These are phyloP conservation scores for Hypselothyrea guttata DNA, from an alignment of 2,888 invertebrate species.

Conservation along the genomic window DNA sequence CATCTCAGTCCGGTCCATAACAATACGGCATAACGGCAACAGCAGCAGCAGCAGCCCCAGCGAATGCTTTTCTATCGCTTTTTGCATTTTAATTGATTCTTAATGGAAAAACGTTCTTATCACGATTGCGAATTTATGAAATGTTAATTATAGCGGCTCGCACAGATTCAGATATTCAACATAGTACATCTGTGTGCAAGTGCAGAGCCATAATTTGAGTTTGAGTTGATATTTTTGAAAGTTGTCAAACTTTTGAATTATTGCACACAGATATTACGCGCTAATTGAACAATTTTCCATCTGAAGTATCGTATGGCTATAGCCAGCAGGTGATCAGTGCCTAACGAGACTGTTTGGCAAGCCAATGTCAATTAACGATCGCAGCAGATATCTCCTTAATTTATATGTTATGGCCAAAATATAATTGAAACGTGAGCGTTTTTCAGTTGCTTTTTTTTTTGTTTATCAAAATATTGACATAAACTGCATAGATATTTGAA, in stretches of 20 bases:
- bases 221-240: constrained; percentile 64
- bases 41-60: constrained; percentile 8
- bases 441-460: too few relatives aligned
- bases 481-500: too few relatives aligned
- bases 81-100: constrained; percentile 77
- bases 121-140: constrained; percentile 75
- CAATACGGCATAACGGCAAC: constrained; percentile 18
- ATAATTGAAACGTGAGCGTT: too few relatives aligned
- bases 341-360: constrained; percentile 12
- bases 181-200: constrained; percentile 33
- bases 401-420: too few relatives aligned
- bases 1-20: constrained; percentile 43
- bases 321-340: constrained; percentile 50
- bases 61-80: constrained; percentile 34
- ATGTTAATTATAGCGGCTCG: constrained; percentile 72
- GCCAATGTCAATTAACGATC: constrained; percentile 30
- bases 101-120: constrained; percentile 74
- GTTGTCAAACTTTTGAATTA: constrained; percentile 66
- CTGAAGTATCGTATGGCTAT: constrained; percentile 27
- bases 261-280: constrained; percentile 37
- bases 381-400: constrained; percentile 11
- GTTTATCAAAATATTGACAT: too few relatives aligned
- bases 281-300: constrained; percentile 56
- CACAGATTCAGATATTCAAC: not conserved
- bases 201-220: constrained; percentile 55